Conservation (phyloP, 2,888 invertebrate genomes). For the Aporophyla lueneburgensis region DNA sequence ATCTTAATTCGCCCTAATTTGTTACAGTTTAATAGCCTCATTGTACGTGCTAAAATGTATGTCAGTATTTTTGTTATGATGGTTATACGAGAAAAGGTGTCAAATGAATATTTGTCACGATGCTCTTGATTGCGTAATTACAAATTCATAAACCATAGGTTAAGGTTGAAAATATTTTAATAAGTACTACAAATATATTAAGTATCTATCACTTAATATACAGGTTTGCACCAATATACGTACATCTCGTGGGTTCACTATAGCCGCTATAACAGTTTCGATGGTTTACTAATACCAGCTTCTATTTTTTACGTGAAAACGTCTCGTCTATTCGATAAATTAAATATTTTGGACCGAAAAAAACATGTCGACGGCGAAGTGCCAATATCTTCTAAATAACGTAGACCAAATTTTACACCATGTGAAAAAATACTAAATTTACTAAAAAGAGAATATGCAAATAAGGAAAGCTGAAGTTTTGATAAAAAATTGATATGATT, state of each 20-base stretch:
- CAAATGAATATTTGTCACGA: too few relatives aligned
- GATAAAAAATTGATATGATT: too few relatives aligned
- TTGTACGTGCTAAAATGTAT: background rate
- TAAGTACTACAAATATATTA: background rate
- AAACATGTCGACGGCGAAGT: too few relatives aligned
- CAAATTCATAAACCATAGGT: background rate
- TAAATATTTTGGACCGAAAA: too few relatives aligned
- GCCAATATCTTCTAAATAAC: too few relatives aligned
- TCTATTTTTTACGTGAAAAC: background rate
- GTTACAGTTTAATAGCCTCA: background rate
- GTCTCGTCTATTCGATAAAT: too few relatives aligned
- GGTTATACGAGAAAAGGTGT: background rate
- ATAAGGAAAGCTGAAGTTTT: too few relatives aligned
- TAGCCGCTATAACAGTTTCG: background rate
- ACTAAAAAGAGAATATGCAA: too few relatives aligned
- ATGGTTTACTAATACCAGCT: background rate
- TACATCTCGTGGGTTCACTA: background rate
- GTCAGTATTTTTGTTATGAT: background rate
- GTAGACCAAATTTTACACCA: too few relatives aligned
- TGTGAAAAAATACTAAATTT: too few relatives aligned
- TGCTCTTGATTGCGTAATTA: background rate
- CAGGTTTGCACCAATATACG: background rate
- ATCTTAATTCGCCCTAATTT: background rate
- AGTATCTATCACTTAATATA: background rate
- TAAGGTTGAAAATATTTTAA: background rate